Conservation (phyloP, 1,140 invertebrate species). For the Manduca sexta region DNA sequence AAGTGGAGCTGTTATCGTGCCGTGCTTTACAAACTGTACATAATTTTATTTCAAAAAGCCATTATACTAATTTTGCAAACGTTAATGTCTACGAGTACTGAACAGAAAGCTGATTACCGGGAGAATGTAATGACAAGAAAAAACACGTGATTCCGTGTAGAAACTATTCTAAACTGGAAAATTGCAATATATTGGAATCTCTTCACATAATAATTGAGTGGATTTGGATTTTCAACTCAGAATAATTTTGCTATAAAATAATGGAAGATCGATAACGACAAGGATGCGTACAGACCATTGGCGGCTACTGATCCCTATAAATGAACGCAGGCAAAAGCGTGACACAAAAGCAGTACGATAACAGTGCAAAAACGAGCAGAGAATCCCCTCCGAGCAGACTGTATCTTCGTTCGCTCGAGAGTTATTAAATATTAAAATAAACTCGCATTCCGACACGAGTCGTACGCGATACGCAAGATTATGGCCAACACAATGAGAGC, state of each 20-base stretch:
- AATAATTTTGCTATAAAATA: no score
- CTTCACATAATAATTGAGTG: no score
- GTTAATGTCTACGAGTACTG: constrained; percentile 32
- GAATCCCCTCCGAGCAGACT: constrained; percentile 52
- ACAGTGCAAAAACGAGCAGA: constrained; percentile 56
- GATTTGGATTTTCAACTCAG: no score
- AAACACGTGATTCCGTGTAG: no score
- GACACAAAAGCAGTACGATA: constrained; percentile 62
- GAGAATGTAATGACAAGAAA: no score
- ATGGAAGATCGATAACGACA: no score
- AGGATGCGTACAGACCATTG: no score
- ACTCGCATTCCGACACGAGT: constrained; percentile 65
- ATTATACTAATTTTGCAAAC: constrained; percentile 28
- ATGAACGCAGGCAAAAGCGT: constrained; percentile 51
- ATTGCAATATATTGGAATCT: no score
- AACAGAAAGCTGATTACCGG: constrained; percentile 19
- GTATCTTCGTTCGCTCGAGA: constrained; percentile 53
- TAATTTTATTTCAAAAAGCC: background rate
- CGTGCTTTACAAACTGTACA: background rate
- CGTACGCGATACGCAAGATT: constrained; percentile 63
- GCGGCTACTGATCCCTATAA: constrained; percentile 6
- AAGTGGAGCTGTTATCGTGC: background rate
- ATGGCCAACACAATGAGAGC: constrained; percentile 60
- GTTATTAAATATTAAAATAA: constrained; percentile 74
- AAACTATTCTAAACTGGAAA: no score